Evolutionary conservation across 2,888 invertebrate species (phyloP), one percentile per base, ranked within the genome.

Genomic region (Hedychridium roseum): DNA sequence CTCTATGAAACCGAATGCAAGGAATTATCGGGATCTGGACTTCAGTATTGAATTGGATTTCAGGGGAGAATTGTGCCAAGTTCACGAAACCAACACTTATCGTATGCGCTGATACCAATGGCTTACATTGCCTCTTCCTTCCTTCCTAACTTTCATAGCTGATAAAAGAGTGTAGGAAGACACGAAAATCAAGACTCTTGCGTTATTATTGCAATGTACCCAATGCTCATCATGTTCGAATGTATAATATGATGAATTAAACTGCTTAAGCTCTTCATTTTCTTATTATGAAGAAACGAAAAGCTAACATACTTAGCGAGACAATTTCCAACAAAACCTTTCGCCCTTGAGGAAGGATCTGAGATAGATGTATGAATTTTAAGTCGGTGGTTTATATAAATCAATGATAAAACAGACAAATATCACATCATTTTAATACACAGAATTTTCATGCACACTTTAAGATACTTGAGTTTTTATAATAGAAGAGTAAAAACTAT

Each of bases 1-100:
- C 79, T 86, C 89, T 40, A 93, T 98, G 91, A 91, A 91, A 65
- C 98, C 97, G 32, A 99, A 99, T 82, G 91, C 90, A 50, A 86
- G 95, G 51, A 99, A 99, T 81, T 94, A 93, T 81, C 88, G 99
- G 38, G 99, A 99, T 80, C 85, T 99, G 57, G 99, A 99, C 82
- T 98, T 99, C 80, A 88, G 89, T 62, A 88, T 99, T 53, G 91
- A 94, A 71, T 85, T 98, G 36, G 89, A 93, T 71, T 98, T 98
- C 82, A 91, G 95, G 69, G 94, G 94, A 16, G 93, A 94, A 72
- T 82, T 92, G 51, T 90, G 93, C 51, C 88, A 90, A 78, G 88
- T 94, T 54, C 86, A 88, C 59, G 94, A 94, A 83, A 86, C 86
- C 61, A 94, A 94, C 74, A 87, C 88, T 72, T 94, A 94, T 76